A percentile compares a stretch with the other conserved stretches of the same genome.
These are phyloP conservation scores for Malaclemys terrapin DNA, from an alignment of 2,113 vertebrate species.

Conservation along the genomic window DNA sequence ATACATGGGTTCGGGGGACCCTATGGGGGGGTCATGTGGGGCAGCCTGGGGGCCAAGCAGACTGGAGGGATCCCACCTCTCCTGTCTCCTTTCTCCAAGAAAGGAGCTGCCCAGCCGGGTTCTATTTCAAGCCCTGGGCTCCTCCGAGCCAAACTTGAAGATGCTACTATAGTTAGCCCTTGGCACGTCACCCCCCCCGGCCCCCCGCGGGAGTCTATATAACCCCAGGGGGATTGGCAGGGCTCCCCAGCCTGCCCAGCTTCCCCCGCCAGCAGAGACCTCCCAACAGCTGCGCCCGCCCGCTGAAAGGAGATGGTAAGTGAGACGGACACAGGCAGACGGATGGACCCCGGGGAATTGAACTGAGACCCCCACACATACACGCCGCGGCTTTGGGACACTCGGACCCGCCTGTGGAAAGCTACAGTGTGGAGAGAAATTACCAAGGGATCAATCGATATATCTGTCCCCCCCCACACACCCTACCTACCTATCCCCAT, in stretches of 20 bases:
- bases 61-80: not conserved
- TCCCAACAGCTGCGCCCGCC: constrained; percentile 41
- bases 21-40: not conserved
- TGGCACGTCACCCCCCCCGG: constrained; percentile 38
- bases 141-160: constrained; percentile 55
- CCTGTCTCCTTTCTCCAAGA: constrained; percentile 70
- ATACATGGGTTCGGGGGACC: not conserved
- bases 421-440: not conserved
- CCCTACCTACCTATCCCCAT: too few species aligned
- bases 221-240: constrained; percentile 56
- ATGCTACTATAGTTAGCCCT: constrained; percentile 73
- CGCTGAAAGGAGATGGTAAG: constrained; percentile 75
- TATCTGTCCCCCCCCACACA: too few species aligned
- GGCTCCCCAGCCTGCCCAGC: constrained; percentile 6
- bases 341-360: not conserved
- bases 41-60: not conserved
- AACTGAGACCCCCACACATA: not conserved
- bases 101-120: constrained; percentile 76
- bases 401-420: not conserved
- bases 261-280: constrained; percentile 36
- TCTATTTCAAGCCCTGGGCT: constrained; percentile 22
- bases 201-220: constrained; percentile 67
- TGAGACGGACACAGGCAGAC: not conserved
- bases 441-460: not conserved
- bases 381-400: not conserved